phyloP scores from a whole-genome alignment of 2,797 vertebrate genomes.

The Graptemys geographica region DNA sequence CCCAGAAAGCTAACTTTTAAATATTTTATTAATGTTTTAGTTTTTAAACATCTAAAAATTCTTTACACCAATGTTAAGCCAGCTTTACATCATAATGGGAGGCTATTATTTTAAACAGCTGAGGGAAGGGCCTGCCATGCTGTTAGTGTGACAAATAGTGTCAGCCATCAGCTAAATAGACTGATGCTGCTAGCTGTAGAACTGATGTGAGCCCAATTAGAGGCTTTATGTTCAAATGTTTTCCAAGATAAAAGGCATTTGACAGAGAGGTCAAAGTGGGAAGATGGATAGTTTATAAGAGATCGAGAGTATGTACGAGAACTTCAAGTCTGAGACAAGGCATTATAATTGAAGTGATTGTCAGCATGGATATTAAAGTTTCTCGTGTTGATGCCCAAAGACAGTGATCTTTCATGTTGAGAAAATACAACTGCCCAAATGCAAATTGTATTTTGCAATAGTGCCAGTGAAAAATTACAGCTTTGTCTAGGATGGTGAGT shows the following conservation, averaged over 20 bases:
- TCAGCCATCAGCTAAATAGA: background rate
- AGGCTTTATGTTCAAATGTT: background rate
- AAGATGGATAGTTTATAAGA: background rate
- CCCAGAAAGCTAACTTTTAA: background rate
- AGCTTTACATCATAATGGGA: background rate
- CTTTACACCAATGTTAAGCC: background rate
- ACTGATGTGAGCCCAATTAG: background rate
- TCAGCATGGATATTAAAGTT: conserved; percentile 2
- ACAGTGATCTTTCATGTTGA: conserved; percentile 37
- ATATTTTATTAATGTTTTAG: background rate
- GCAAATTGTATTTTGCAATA: background rate
- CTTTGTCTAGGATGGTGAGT: no score
- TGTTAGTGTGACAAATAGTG: background rate
- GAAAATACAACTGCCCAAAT: background rate
- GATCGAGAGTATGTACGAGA: background rate
- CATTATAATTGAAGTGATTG: background rate
- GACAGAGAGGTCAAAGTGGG: background rate
- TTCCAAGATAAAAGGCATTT: background rate
- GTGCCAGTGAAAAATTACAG: no score
- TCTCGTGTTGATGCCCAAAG: background rate
- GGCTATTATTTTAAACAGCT: background rate
- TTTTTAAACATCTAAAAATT: background rate
- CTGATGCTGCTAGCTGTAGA: background rate
- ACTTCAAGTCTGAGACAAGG: background rate
- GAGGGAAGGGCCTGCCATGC: background rate